Evolutionary conservation across 1,140 invertebrate species (phyloP).

Genomic region (Sitophilus oryzae): DNA sequence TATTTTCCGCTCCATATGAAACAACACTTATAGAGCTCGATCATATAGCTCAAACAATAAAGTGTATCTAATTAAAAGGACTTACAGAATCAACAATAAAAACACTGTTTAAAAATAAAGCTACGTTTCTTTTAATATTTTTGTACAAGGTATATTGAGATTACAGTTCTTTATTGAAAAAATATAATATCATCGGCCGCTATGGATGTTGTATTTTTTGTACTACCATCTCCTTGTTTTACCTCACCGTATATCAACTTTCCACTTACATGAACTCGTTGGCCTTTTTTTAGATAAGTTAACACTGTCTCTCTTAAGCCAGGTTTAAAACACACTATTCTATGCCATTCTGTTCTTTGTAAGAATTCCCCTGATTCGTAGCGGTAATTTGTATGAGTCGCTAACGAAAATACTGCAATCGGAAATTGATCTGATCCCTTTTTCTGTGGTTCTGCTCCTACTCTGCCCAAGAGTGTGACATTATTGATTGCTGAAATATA

Average conservation of each 20-base stretch:
- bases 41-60: too few species aligned
- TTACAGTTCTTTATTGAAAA: too few species aligned
- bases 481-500: constrained; percentile 73
- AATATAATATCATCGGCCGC: constrained; percentile 85
- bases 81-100: too few species aligned
- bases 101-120: too few species aligned
- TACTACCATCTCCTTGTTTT: constrained; percentile 68
- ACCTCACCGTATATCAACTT: constrained; percentile 81
- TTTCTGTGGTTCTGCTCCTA: constrained; percentile 78
- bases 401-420: constrained; percentile 83
- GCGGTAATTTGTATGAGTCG: constrained; percentile 81
- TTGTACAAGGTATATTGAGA: too few species aligned
- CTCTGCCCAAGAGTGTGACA: constrained; percentile 78
- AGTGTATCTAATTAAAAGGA: too few species aligned
- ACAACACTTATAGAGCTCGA: too few species aligned
- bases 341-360: constrained; percentile 88
- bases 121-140: too few species aligned
- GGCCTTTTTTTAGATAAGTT: constrained; percentile 78
- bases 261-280: constrained; percentile 77
- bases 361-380: constrained; percentile 69
- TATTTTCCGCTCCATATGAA: too few species aligned
- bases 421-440: constrained; percentile 77
- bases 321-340: constrained; percentile 82
- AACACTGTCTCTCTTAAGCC: constrained; percentile 69
- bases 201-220: constrained; percentile 66